These are phyloP conservation scores for Echinops telfairi DNA, from an alignment of 2,113 vertebrate species.

Conservation along the genomic window DNA sequence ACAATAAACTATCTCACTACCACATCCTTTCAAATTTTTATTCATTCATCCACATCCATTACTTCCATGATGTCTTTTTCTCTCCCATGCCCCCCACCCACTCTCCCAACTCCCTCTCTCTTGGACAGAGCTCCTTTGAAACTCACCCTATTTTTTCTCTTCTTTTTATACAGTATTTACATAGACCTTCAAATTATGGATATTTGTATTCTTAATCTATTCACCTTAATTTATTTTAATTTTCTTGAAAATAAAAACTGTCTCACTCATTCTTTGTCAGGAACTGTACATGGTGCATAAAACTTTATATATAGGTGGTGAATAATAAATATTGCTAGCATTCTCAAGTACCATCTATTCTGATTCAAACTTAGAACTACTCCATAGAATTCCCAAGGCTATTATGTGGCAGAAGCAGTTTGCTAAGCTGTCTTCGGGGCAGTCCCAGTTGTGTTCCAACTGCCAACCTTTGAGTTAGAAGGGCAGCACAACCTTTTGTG, in stretches of 20 bases:
- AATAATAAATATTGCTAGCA: neutral
- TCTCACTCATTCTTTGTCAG: constrained; percentile 15
- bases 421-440: neutral
- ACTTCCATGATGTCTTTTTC: neutral
- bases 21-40: neutral
- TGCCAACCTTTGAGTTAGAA: neutral
- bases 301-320: neutral
- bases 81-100: neutral
- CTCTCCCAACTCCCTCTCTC: neutral
- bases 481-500: neutral
- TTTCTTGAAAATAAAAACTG: neutral
- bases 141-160: neutral
- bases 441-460: neutral
- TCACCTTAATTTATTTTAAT: neutral
- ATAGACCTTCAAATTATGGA: constrained; percentile 11
- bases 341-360: neutral
- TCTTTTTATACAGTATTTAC: neutral
- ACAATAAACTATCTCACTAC: neutral
- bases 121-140: neutral
- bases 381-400: neutral
- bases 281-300: neutral
- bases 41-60: neutral
- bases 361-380: neutral
- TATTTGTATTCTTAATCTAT: neutral
- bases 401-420: neutral